A percentile compares a stretch with the other conserved stretches of the same genome.
phyloP scores from a whole-genome alignment of 2,888 invertebrate genomes.

The Tipula unca region DNA sequence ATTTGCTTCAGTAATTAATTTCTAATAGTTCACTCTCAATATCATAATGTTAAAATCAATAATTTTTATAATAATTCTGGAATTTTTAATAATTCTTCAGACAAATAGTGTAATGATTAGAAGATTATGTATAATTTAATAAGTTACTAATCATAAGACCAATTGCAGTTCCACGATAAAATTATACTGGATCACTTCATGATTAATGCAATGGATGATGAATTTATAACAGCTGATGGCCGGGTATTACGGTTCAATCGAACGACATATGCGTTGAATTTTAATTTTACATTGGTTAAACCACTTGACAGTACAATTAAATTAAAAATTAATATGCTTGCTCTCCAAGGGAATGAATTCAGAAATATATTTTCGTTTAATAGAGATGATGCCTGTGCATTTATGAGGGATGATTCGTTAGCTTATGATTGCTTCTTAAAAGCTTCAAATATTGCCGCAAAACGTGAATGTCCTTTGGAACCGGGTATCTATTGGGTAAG shows the following conservation, averaged over 20 bases:
- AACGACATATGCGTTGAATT: neutral
- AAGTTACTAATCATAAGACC: neutral
- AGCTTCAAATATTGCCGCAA: neutral
- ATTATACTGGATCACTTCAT: neutral
- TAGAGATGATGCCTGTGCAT: neutral
- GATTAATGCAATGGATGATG: neutral
- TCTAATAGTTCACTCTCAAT: no score
- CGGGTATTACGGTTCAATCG: neutral
- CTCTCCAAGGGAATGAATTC: neutral
- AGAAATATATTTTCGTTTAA: neutral
- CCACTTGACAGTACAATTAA: neutral
- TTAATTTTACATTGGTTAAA: neutral
- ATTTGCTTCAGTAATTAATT: no score
- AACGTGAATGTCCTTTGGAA: neutral
- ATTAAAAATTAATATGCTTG: neutral
- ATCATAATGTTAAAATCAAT: no score
- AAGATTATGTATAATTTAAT: neutral
- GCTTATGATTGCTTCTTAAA: neutral
- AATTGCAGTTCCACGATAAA: neutral
- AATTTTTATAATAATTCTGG: no score
- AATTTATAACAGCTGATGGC: neutral
- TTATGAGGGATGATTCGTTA: neutral
- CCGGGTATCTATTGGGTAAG: neutral
- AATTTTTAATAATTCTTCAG: neutral
- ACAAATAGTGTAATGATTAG: neutral